These are phyloP conservation scores for Enteromius treurensis DNA, from an alignment of 2,797 vertebrate species.

Conservation along the genomic window DNA sequence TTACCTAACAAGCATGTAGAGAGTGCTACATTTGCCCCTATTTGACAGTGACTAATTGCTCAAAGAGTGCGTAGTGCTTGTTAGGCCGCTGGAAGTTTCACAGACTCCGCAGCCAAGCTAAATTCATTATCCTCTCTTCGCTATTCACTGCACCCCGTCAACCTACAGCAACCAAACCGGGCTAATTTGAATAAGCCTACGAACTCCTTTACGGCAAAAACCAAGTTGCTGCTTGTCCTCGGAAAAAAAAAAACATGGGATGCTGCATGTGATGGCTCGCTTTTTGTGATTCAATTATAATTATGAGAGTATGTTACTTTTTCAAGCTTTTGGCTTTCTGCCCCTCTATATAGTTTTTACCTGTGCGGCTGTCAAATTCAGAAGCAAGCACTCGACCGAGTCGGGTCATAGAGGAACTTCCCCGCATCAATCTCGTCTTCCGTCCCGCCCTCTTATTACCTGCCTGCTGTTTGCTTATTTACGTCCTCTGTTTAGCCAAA, in stretches of 20 bases:
- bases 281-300: constrained; percentile 8
- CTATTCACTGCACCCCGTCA: constrained; percentile 75
- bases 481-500: constrained; percentile 78
- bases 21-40: constrained; percentile 84
- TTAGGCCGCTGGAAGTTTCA: constrained; percentile 80
- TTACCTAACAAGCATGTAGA: constrained; percentile 86
- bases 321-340: background rate
- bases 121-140: constrained; percentile 82
- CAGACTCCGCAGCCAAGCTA: constrained; percentile 73
- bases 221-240: background rate
- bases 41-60: constrained; percentile 87
- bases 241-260: background rate
- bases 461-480: constrained; percentile 82
- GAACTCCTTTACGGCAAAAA: background rate
- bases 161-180: constrained; percentile 73
- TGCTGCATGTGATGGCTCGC: background rate
- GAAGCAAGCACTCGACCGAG: constrained; percentile 52
- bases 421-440: constrained; percentile 73
- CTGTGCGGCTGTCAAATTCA: constrained; percentile 76
- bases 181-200: constrained; percentile 54
- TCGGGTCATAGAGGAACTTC: constrained; percentile 46
- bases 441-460: constrained; percentile 73
- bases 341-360: constrained; percentile 51
- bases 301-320: background rate
- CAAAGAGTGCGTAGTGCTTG: constrained; percentile 82